phyloP scores from a whole-genome alignment of 2,888 invertebrate species.

The Coenonympha glycerion region DNA sequence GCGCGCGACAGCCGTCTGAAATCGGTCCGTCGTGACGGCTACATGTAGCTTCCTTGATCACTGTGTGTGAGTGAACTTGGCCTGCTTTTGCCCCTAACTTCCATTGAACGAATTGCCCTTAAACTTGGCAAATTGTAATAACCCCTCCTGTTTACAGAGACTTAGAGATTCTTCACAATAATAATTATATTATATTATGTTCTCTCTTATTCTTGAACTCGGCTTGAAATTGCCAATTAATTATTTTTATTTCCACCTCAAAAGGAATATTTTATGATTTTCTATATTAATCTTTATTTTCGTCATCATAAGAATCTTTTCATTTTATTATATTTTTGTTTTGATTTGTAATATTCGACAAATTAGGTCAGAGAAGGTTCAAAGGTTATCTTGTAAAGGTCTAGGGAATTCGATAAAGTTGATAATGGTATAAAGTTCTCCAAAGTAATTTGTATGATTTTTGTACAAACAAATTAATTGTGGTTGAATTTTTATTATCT shows the following conservation, averaged over 20 bases:
- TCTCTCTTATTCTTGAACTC: conserved; percentile 26
- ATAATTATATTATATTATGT: too few species aligned
- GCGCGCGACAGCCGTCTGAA: too few species aligned
- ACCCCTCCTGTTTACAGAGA: too few species aligned
- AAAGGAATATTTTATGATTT: not conserved
- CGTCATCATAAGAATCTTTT: not conserved
- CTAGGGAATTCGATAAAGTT: not conserved
- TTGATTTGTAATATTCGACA: conserved; percentile 3
- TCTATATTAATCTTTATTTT: conserved; percentile 1
- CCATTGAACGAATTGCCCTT: too few species aligned
- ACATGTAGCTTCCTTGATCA: too few species aligned
- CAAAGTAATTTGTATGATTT: conserved; percentile 5
- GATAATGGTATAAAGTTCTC: not conserved
- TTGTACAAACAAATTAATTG: not conserved
- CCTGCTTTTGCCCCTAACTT: too few species aligned
- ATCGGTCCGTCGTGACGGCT: too few species aligned
- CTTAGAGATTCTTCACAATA: too few species aligned
- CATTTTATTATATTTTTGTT: not conserved
- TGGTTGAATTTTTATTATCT: not conserved
- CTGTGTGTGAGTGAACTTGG: too few species aligned
- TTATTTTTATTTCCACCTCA: conserved; percentile 9
- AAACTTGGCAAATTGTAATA: too few species aligned
- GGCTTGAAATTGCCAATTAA: conserved; percentile 5
- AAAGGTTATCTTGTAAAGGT: conserved; percentile 4
- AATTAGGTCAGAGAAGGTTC: not conserved